Conservation (phyloP, 1,140 invertebrate species). For the Anagrus nilaparvatae region DNA sequence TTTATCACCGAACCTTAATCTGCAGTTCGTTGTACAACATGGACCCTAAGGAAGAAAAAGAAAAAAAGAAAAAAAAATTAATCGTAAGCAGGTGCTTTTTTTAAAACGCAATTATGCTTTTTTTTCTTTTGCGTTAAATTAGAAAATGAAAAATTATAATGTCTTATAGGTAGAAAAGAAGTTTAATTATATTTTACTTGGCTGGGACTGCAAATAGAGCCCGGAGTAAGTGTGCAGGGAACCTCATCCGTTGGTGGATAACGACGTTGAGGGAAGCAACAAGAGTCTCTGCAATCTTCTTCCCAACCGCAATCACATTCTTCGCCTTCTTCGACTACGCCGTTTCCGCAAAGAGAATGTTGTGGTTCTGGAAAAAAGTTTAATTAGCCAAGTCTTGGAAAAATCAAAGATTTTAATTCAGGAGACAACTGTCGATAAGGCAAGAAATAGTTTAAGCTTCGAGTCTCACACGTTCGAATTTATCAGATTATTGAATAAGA, state of each 20-base stretch:
- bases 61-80: conserved; percentile 7
- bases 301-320: conserved; percentile 99
- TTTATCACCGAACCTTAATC: conserved; percentile 73
- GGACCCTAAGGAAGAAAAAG: conserved; percentile 62
- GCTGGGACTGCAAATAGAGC: conserved; percentile 68
- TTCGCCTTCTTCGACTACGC: conserved; percentile 90
- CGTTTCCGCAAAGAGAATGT: conserved; percentile 89
- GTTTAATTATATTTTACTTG: too few species aligned
- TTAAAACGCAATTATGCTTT: background rate
- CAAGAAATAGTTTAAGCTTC: too few species aligned
- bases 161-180: too few species aligned
- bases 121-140: background rate
- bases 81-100: background rate
- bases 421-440: too few species aligned
- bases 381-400: too few species aligned
- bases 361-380: conserved; percentile 70
- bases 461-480: too few species aligned
- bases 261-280: conserved; percentile 83
- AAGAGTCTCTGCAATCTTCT: conserved; percentile 84
- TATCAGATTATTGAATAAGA: too few species aligned
- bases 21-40: conserved; percentile 85
- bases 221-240: conserved; percentile 73
- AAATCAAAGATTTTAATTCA: too few species aligned
- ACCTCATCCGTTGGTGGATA: conserved; percentile 63
- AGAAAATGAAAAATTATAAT: background rate